Conservation (phyloP, 1,140 invertebrate species). For the Polypedilum vanderplanki region DNA sequence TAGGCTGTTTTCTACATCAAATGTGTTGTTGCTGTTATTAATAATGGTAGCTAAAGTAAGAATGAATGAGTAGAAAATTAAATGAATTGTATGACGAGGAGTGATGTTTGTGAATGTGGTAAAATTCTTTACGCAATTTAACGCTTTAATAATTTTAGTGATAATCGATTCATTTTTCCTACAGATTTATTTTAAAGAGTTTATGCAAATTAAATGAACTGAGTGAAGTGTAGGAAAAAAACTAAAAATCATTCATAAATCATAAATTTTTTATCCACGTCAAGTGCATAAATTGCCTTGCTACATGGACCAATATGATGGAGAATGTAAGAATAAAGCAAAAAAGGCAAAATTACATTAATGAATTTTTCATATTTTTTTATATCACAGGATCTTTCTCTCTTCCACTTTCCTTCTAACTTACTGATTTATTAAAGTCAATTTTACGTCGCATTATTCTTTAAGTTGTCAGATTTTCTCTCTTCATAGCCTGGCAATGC, state of each 20-base stretch:
- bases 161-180: neutral
- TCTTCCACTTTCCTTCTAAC: neutral
- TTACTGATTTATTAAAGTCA: neutral
- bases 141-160: neutral
- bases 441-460: constrained; percentile 7
- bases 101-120: too few species aligned
- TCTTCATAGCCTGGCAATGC: neutral
- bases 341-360: neutral
- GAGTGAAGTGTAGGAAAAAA: neutral
- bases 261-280: neutral
- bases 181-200: neutral
- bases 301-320: neutral
- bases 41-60: neutral
- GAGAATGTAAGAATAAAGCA: neutral
- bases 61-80: neutral
- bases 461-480: neutral
- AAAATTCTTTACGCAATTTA: neutral
- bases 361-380: neutral
- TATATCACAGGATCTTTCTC: neutral
- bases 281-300: neutral
- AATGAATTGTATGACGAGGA: too few species aligned
- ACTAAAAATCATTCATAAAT: constrained; percentile 1
- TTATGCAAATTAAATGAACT: neutral
- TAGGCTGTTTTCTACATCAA: neutral
- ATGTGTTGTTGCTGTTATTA: neutral